Base-by-base conservation (phyloP, 2,888 invertebrate species). In the Sipha maydis region DNA sequence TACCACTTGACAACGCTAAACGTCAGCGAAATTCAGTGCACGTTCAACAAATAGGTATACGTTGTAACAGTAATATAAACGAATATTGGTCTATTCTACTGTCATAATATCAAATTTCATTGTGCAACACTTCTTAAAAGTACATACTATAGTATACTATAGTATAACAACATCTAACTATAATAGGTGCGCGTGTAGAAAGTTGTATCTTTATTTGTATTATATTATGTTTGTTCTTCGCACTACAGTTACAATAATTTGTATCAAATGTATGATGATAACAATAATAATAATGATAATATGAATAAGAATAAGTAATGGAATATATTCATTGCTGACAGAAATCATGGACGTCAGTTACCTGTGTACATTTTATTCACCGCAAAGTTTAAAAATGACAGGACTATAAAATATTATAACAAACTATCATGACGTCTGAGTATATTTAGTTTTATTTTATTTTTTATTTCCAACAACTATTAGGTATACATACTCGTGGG, bases 21-120 rank as follows among this genome's bases (percentile, higher is more conserved):
- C 85, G 85, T 85, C 85, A 78, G 85, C 85, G 85, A 78, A 85
- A 78, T 78, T 48, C 78, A 77, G 85, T 77, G 85, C 41, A 28
- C 75, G 56, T 77, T 67, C 48, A 84, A 84, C 69, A 71, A 80
- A 69, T 69, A 67, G 3, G 19, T 19, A 83, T 19, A n/a, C 19
- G 75, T 48, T 75, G 56, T 77, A 67, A 85, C 31, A 84, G 76
- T 75, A 84, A 83, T 76, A 75, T 19, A 82, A 61, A 88, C 61
- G 82, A 76, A 80, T 84, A 61, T 61, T 34, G 75, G 82, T 76
- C 88, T 79, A 88, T 88, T 88, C 80, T 75, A 34, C 71, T 75
- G 88, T 88, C 88, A 88, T 48, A 88, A 88, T 88, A 88, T 82
- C 88, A 82, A 88, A 88, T 82, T 82, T 21, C 75, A 88, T 88